Evolutionary conservation across 1,140 invertebrate species (phyloP).

Genomic region (Aphis gossypii): DNA sequence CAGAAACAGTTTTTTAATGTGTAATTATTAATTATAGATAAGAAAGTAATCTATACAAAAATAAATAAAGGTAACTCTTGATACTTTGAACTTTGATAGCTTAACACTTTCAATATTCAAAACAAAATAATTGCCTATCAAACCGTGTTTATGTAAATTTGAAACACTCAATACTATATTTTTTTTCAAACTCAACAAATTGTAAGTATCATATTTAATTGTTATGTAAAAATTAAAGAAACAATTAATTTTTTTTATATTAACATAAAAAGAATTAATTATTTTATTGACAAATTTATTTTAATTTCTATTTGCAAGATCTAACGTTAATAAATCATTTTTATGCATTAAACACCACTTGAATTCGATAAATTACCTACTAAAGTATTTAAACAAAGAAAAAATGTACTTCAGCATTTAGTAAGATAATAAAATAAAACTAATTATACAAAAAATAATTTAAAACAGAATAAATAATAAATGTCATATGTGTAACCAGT

Average conservation of each 20-base stretch:
- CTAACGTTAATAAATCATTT: background rate
- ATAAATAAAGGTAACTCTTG: background rate
- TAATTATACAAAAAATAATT: background rate
- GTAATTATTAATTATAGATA: background rate
- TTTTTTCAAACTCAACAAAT: background rate
- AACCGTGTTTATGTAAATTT: background rate
- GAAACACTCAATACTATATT: background rate
- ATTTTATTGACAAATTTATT: background rate
- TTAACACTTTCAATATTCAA: conserved; percentile 3
- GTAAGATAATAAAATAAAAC: background rate
- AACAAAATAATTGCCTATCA: background rate
- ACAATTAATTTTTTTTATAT: background rate
- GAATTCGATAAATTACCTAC: background rate
- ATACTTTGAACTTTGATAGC: background rate
- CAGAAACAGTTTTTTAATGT: background rate
- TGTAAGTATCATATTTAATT: background rate
- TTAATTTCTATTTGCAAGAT: background rate
- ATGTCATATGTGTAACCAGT: background rate
- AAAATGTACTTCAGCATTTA: background rate
- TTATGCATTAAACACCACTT: background rate
- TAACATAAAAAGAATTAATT: background rate
- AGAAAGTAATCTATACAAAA: background rate
- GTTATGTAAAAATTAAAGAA: background rate
- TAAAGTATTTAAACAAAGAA: background rate
- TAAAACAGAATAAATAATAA: background rate